Percentiles rank a stretch among this genome's conserved stretches.
Evolutionary conservation across 2,888 invertebrate species (phyloP).

Genomic region (Platyscelio sp.): DNA sequence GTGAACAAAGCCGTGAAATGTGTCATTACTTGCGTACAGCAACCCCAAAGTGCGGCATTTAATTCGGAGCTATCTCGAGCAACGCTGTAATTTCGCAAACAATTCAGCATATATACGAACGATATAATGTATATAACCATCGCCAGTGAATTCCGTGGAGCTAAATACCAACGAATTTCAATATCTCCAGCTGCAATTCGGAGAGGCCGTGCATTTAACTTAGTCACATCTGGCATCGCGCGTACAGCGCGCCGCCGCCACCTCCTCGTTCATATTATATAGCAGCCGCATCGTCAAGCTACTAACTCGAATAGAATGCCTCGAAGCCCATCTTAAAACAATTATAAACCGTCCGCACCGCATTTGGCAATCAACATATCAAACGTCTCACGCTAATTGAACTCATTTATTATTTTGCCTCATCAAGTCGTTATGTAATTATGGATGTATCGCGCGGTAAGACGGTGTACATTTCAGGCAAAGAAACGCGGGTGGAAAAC

Average conservation of each 20-base stretch:
- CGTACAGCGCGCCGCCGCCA: constrained; percentile 47
- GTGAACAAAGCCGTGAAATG: constrained; percentile 41
- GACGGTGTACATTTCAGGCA: no score
- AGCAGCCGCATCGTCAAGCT: constrained; percentile 62
- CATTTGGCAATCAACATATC: constrained; percentile 66
- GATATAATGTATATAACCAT: constrained; percentile 42
- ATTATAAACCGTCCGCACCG: constrained; percentile 58
- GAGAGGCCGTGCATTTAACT: constrained; percentile 62
- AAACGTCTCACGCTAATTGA: constrained; percentile 65
- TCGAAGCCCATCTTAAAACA: constrained; percentile 62
- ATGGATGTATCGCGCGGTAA: no score
- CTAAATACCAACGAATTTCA: constrained; percentile 71
- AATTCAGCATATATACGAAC: constrained; percentile 31
- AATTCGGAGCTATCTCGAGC: constrained; percentile 46
- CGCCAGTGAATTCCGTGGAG: constrained; percentile 56
- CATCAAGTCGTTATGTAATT: constrained; percentile 57
- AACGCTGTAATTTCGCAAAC: constrained; percentile 62
- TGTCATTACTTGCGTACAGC: constrained; percentile 53
- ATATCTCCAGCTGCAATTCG: constrained; percentile 68
- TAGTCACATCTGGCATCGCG: constrained; percentile 69
- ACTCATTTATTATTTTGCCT: constrained; percentile 64
- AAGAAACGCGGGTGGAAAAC: no score
- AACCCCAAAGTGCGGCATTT: constrained; percentile 52
- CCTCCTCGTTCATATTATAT: constrained; percentile 47
- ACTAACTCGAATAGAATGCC: constrained; percentile 67